Evolutionary conservation across 2,797 vertebrate genomes (phyloP).

Genomic region (Dicrostonyx torquatus): DNA sequence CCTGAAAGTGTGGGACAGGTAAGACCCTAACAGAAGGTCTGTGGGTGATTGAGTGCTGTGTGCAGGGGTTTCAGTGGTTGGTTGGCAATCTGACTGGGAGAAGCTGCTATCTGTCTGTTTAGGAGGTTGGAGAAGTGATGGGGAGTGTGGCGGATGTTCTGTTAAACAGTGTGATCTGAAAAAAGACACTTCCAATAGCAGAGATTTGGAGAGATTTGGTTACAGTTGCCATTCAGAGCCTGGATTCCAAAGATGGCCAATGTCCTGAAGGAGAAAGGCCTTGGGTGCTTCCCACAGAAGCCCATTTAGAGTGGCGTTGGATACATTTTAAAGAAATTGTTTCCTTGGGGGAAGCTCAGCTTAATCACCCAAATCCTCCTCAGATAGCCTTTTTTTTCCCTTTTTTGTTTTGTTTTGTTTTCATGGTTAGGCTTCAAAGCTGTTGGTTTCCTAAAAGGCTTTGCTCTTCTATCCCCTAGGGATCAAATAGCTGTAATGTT

Average conservation of each 20-base stretch:
- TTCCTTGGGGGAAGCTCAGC: constrained; percentile 77
- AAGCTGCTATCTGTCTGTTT: not conserved
- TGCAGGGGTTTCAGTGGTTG: not conserved
- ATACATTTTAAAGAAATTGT: constrained; percentile 76
- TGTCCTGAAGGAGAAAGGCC: constrained; percentile 26
- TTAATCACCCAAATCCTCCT: constrained; percentile 78
- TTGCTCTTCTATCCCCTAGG: constrained; percentile 62
- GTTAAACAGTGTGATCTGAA: not conserved
- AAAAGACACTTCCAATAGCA: not conserved
- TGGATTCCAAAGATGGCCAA: not conserved
- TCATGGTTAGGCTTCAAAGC: constrained; percentile 78
- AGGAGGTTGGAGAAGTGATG: not conserved
- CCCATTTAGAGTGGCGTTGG: constrained; percentile 60
- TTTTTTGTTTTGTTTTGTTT: constrained; percentile 73
- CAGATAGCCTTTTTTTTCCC: constrained; percentile 33
- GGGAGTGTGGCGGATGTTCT: not conserved
- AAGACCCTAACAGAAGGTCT: constrained; percentile 63
- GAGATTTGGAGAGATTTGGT: constrained; percentile 17
- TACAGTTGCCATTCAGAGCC: not conserved
- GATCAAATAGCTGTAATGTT: constrained; percentile 75
- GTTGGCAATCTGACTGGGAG: not conserved
- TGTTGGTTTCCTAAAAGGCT: constrained; percentile 75
- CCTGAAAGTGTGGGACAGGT: constrained; percentile 99
- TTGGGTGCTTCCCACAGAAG: constrained; percentile 54
- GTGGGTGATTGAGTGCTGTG: not conserved